Percentiles rank a stretch among this genome's conserved stretches.
These are phyloP conservation scores for Luehdorfia chinensis DNA, from an alignment of 1,140 invertebrate species.

Conservation along the genomic window DNA sequence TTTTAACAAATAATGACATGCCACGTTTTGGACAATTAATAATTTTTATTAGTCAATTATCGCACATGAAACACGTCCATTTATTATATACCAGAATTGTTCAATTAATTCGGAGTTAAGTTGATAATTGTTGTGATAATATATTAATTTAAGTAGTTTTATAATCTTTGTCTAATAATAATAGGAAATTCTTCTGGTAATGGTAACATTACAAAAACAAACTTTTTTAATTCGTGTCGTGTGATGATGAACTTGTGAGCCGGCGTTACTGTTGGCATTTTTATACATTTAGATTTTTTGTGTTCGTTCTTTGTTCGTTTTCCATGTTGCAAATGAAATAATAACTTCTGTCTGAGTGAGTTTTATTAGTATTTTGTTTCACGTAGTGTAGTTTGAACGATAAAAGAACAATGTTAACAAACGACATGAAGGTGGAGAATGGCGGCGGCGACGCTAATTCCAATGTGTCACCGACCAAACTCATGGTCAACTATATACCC, in stretches of 20 bases:
- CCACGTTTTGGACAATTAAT: neutral
- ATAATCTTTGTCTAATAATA: conserved; percentile 13
- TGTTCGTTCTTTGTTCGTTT: conserved; percentile 69
- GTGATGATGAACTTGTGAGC: conserved; percentile 73
- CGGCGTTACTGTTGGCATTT: conserved; percentile 70
- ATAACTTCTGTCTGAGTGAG: conserved; percentile 51
- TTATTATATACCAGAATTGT: no score
- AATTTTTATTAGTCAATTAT: no score
- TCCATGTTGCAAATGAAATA: conserved; percentile 68
- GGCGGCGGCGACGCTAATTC: conserved; percentile 73
- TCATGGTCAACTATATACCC: conserved; percentile 77
- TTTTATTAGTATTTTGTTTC: conserved; percentile 70
- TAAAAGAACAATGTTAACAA: conserved; percentile 67
- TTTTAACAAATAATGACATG: neutral
- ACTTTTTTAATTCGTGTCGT: conserved; percentile 59
- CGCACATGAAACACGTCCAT: no score
- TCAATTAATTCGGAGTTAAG: no score
- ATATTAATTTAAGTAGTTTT: no score
- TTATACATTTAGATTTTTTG: conserved; percentile 65
- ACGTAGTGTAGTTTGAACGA: conserved; percentile 67
- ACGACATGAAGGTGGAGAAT: conserved; percentile 72
- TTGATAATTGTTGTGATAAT: no score
- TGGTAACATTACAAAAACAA: conserved; percentile 72
- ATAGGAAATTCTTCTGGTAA: conserved; percentile 28
- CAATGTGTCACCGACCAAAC: conserved; percentile 77